Evolutionary conservation across 1,140 invertebrate species (phyloP).

Genomic region (Polypedilum vanderplanki): DNA sequence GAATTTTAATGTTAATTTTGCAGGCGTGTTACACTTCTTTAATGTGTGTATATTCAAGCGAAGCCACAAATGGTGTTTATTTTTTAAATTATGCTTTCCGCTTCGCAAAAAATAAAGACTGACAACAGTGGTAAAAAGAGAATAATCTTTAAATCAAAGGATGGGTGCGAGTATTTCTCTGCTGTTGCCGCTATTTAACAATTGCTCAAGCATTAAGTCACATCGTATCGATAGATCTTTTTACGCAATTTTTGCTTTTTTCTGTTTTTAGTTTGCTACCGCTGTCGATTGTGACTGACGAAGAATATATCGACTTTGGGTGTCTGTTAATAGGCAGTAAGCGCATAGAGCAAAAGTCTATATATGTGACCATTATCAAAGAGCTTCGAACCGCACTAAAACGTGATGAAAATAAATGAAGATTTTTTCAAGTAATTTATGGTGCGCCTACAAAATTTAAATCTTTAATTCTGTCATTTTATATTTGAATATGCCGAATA

Average conservation of each 20-base stretch:
- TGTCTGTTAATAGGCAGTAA: too few species aligned
- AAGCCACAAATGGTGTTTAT: conserved; percentile 27
- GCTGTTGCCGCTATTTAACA: not conserved
- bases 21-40: conserved; percentile 26
- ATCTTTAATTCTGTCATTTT: not conserved
- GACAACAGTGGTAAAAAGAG: not conserved
- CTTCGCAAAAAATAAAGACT: not conserved
- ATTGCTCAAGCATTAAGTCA: not conserved
- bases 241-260: not conserved
- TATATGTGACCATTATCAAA: not conserved
- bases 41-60: not conserved
- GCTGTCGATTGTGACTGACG: not conserved
- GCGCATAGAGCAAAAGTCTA: too few species aligned
- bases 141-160: not conserved
- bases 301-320: not conserved
- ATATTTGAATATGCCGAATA: not conserved
- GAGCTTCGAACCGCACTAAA: not conserved
- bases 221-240: conserved; percentile 1
- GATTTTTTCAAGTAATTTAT: not conserved
- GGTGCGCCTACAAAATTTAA: conserved; percentile 11
- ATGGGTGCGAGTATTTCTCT: not conserved
- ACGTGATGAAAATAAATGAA: not conserved
- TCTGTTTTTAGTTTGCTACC: not conserved
- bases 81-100: conserved; percentile 17
- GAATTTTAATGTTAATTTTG: conserved; percentile 24